phyloP scores from a whole-genome alignment of 2,888 invertebrate species.

The Lepas anatifera region DNA sequence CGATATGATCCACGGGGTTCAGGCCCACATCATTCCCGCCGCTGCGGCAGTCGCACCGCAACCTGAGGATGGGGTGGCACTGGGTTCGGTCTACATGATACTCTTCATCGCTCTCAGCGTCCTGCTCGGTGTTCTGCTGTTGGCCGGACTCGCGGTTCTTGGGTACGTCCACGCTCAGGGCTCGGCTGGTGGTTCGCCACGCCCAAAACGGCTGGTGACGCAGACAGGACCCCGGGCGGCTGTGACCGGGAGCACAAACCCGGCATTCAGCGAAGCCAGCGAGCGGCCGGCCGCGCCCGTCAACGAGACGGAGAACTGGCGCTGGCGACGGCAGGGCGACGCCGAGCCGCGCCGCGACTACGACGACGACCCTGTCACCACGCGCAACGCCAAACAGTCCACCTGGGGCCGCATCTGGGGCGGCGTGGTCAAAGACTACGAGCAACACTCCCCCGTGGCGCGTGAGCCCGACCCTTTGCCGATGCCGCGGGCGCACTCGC shows the following conservation, averaged over 20 bases:
- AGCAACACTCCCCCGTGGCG: not conserved
- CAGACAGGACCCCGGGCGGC: not conserved
- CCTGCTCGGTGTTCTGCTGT: not conserved
- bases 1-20: too few species aligned
- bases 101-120: not conserved
- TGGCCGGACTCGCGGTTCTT: not conserved
- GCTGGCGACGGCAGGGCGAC: not conserved
- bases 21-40: too few species aligned
- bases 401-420: constrained; percentile 4
- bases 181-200: not conserved
- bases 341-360: not conserved
- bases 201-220: not conserved
- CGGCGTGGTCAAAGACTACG: not conserved
- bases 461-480: not conserved
- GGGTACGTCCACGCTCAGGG: not conserved
- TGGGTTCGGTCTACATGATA: not conserved
- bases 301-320: not conserved
- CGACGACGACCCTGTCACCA: not conserved
- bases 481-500: not conserved
- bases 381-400: not conserved
- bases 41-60: too few species aligned
- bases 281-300: not conserved
- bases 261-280: not conserved
- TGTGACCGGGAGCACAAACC: not conserved
- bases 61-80: not conserved